Evolutionary conservation across 2,797 vertebrate genomes (phyloP), one percentile per base, ranked within the genome.

Genomic region (Amblyraja radiata): DNA sequence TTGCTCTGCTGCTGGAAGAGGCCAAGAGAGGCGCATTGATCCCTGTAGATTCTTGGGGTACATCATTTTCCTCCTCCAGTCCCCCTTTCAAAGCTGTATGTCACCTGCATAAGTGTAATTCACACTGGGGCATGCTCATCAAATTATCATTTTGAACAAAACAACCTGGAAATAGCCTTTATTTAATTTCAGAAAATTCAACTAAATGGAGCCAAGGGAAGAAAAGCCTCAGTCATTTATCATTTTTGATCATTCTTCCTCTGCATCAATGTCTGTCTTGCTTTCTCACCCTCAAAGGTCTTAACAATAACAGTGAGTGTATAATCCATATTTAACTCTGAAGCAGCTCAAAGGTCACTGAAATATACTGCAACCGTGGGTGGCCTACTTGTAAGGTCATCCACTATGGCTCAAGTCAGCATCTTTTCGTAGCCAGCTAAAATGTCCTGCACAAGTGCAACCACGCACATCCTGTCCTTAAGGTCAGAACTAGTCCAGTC

Each of bases 401-500:
- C 68, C 88, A 46, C 4, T 71, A 23, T 39, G 63, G 28, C n/a
- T 86, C 28, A n/a, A 28, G 36, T 13, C 18, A 90, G 14, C 18
- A 39, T 28, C 88, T 73, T 1, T 25, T 91, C 46, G 71, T 16
- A 74, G 32, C 32, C 36, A 91, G 36, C 21, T 39, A 32, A 91
- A 91, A 73, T 46, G 18, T 73, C 65, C 68, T 73, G 68, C 23
- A 46, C 5, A 10, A 91, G 32, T 73, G 65, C 10, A 90, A 71
- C 86, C 18, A 36, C 32, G 6, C 86, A 71, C 6, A 90, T 36
- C 61, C 84, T 14, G 28, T 9, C 32, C 68, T 73, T 36, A 73
- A 91, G 88, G 88, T 73, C 32, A 91, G 18, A 91, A 73, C 32
- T 71, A 25, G 39, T 13, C 71, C 65, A 90, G 63, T 90, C 63